Percentiles rank a stretch among this genome's conserved stretches.
These are phyloP conservation scores for Metallyticus violacea DNA, from an alignment of 2,888 invertebrate genomes.

Conservation along the genomic window DNA sequence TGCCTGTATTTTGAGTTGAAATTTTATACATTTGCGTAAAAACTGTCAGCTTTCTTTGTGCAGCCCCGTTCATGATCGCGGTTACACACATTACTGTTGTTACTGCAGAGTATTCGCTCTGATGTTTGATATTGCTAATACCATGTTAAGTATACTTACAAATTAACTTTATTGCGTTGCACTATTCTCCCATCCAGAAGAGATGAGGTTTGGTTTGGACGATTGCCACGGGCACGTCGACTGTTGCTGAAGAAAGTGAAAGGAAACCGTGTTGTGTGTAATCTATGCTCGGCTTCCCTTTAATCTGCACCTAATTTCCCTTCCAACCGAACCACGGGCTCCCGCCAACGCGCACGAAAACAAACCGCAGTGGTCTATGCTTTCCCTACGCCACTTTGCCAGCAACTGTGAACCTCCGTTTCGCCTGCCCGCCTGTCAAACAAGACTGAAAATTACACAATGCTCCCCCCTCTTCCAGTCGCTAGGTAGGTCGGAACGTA, in stretches of 20 bases:
- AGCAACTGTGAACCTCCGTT: not conserved
- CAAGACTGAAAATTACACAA: not conserved
- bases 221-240: not conserved
- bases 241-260: not conserved
- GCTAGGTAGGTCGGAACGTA: too few relatives aligned
- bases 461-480: not conserved
- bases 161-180: not conserved
- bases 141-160: not conserved
- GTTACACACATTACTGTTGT: too few relatives aligned
- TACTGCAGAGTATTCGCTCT: too few relatives aligned
- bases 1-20: too few relatives aligned
- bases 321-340: not conserved
- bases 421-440: not conserved
- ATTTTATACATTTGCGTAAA: too few relatives aligned
- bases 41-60: too few relatives aligned
- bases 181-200: not conserved
- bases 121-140: too few relatives aligned
- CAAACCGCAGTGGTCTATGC: not conserved
- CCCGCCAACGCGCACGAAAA: not conserved
- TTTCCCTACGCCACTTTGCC: not conserved
- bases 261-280: too few relatives aligned
- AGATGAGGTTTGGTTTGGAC: not conserved
- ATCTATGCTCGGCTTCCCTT: too few relatives aligned
- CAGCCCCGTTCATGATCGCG: too few relatives aligned
- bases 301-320: too few relatives aligned